A percentile compares a stretch with the other conserved stretches of the same genome.
Conservation (phyloP, 2,113 vertebrate species). For the Poicephalus meyeri region DNA sequence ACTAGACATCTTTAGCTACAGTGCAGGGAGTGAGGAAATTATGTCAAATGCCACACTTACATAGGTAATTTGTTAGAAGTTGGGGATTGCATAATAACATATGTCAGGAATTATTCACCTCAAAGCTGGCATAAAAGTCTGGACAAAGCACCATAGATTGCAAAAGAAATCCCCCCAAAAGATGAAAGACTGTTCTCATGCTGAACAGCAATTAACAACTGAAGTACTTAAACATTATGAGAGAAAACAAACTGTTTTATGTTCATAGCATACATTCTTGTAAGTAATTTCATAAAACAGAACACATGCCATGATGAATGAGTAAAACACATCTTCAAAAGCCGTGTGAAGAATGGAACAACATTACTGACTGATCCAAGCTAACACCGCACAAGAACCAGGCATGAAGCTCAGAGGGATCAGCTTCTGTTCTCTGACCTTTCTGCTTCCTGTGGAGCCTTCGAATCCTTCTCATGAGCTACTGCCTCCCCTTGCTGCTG, state of each 20-base stretch:
- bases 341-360: not conserved
- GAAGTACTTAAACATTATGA: not conserved
- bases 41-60: rapidly evolving
- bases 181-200: slow-evolving; percentile 31
- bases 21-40: not conserved
- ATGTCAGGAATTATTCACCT: not conserved
- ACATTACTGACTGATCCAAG: slow-evolving; percentile 8
- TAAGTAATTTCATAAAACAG: slow-evolving; percentile 10
- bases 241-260: not conserved
- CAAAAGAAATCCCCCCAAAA: slow-evolving; percentile 2
- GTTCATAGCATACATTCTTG: not conserved
- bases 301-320: not conserved
- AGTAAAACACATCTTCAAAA: not conserved
- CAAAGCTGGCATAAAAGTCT: not conserved
- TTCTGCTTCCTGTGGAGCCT: not conserved
- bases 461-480: not conserved
- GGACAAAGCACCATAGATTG: not conserved
- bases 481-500: slow-evolving; percentile 12
- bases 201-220: slow-evolving; percentile 48
- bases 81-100: not conserved
- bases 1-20: not conserved
- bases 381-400: slow-evolving; percentile 43
- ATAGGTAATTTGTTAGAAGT: not conserved
- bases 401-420: slow-evolving; percentile 41
- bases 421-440: slow-evolving; percentile 30